phyloP scores from a whole-genome alignment of 2,113 vertebrate species.

The Nothocercus nigrocapillus region DNA sequence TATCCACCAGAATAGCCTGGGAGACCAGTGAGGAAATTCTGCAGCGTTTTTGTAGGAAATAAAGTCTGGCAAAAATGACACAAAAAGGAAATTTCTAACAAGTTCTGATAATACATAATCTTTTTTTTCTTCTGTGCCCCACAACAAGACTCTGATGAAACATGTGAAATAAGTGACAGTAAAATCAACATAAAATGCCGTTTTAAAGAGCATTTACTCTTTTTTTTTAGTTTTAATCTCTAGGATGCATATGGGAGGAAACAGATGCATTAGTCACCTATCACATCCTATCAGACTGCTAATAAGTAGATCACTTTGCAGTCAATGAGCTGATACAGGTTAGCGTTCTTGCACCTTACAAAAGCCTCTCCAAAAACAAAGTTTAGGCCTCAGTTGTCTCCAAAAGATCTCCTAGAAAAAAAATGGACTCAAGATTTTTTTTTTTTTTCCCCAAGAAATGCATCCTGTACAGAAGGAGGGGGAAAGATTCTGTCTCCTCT shows the following conservation, averaged over 20 bases:
- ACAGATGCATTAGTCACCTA: neutral
- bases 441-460: neutral
- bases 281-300: neutral
- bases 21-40: conserved; percentile 50
- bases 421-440: neutral
- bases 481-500: neutral
- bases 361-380: neutral
- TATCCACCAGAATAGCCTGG: conserved; percentile 64
- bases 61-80: neutral
- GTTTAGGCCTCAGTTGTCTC: neutral
- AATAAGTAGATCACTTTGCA: neutral
- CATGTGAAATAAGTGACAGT: neutral
- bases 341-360: neutral
- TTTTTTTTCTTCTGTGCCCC: neutral
- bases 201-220: neutral
- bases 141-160: neutral
- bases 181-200: neutral
- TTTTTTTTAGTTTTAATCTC: neutral
- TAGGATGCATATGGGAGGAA: neutral
- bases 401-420: neutral
- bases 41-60: conserved; percentile 46
- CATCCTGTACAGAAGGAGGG: neutral
- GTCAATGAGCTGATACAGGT: neutral
- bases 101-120: neutral
- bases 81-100: neutral